Base-by-base conservation (phyloP, 1,140 invertebrate genomes). In the Aporrectodea caliginosa region DNA sequence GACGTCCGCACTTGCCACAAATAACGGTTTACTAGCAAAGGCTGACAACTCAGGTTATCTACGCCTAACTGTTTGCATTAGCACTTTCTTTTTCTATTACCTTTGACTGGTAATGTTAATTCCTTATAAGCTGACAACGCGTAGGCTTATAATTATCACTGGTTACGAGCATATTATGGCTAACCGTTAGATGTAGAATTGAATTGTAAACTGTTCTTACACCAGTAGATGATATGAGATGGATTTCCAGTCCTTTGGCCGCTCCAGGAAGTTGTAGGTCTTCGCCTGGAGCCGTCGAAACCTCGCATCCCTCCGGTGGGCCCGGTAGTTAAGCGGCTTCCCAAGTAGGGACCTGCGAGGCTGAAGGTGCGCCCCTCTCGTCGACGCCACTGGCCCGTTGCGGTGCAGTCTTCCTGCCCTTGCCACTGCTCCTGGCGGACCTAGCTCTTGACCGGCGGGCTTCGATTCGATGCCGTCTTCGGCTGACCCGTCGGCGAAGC, bases 201-300 rank as follows among this genome's bases (percentile, higher is more conserved):
- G 6, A 32, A 79, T 84, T n/a, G n/a, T n/a, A n/a, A n/a, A n/a
- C n/a, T n/a, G n/a, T n/a, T 91, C 95, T 96, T 92, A 97, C 95
- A 97, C 93, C 85, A 94, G 90, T 88, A 97, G 92, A 91, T 97
- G 95, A 90, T 97, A 97, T 82, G 93, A 90, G 85, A 95, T 92
- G 79, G 94, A 93, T 86, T 92, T 92, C 87, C 92, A 91, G 82
- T 94, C 93, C 83, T 95, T 91, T 78, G 95, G 95, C 86, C 95
- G 90, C 90, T 97, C 95, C 85, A 97, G 91, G 89, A 97, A 97
- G 90, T 97, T 97, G 91, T 97, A 96, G 86, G 96, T 91, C 88
- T 93, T 92, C 85, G 93, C 93, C 89, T 97, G 95, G 75, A 95
- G 90, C 86, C 93, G 92, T 85, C 95, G 90, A 90, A 95, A 96